Conservation (phyloP, 2,888 invertebrate species). For the Eurytoma adleriae region DNA sequence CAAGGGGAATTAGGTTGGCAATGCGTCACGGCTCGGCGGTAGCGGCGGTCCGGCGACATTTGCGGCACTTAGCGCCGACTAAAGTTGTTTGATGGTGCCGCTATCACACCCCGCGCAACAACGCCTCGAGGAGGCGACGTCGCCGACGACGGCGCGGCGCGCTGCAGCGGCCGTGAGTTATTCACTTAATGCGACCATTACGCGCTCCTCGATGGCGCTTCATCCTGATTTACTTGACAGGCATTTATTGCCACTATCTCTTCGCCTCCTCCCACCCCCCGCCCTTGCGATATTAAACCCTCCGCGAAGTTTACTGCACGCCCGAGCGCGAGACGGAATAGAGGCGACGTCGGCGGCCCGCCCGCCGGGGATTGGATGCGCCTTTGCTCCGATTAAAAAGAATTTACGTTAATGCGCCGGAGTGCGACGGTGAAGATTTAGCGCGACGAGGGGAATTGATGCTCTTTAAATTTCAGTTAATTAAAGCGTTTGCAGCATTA, state of each 20-base stretch:
- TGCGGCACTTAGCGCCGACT: constrained; percentile 69
- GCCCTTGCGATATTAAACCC: constrained; percentile 65
- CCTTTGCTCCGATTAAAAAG: constrained; percentile 44
- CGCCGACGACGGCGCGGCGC: constrained; percentile 56
- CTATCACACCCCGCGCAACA: constrained; percentile 67
- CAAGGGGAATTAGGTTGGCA: constrained; percentile 69
- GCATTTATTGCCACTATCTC: constrained; percentile 73
- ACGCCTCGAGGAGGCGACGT: constrained; percentile 46
- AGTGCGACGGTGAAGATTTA: constrained; percentile 8
- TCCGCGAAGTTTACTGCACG: constrained; percentile 38
- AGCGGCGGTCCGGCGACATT: constrained; percentile 47
- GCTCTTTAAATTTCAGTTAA: constrained; percentile 48
- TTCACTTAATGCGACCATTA: constrained; percentile 75
- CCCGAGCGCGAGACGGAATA: not conserved
- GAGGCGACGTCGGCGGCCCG: constrained; percentile 9
- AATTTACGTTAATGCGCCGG: constrained; percentile 47
- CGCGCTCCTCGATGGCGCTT: constrained; percentile 74
- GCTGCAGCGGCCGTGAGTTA: constrained; percentile 69
- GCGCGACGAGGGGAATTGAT: constrained; percentile 34
- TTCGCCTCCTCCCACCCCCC: constrained; percentile 43
- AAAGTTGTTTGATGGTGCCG: constrained; percentile 72
- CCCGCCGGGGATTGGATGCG: not conserved
- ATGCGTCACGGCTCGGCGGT: constrained; percentile 65
- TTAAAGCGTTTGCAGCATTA: constrained; percentile 40
- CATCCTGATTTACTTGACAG: constrained; percentile 75